Evolutionary conservation across 2,888 invertebrate species (phyloP).

Genomic region (Nomada ferruginata): DNA sequence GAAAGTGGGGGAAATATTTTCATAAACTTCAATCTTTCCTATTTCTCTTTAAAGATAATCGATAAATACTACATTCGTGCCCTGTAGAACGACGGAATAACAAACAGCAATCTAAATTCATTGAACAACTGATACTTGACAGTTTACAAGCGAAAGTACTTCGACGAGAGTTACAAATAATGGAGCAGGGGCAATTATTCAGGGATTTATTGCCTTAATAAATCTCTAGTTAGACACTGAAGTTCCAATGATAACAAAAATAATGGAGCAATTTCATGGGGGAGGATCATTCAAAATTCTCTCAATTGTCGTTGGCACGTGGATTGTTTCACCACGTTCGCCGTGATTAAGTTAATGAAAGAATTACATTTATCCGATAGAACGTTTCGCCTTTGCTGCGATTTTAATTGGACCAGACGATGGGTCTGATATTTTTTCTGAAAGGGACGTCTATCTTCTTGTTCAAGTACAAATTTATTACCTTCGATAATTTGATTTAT

Average conservation of each 20-base stretch:
- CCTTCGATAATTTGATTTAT: slow-evolving; percentile 23
- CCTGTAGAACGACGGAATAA: too few species aligned
- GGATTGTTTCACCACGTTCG: too few species aligned
- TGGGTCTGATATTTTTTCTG: not conserved
- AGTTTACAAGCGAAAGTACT: not conserved
- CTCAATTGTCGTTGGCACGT: too few species aligned
- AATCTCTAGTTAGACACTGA: not conserved
- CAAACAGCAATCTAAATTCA: not conserved
- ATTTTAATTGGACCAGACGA: not conserved
- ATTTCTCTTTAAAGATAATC: too few species aligned
- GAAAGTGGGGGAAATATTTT: too few species aligned
- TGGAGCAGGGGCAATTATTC: not conserved
- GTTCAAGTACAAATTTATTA: slow-evolving; percentile 10
- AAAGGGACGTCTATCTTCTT: not conserved
- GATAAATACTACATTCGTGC: too few species aligned
- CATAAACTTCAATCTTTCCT: too few species aligned
- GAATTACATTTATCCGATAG: not conserved
- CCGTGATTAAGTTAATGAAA: not conserved
- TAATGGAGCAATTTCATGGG: not conserved
- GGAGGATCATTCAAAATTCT: too few species aligned
- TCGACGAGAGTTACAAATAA: not conserved
- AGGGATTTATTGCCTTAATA: not conserved
- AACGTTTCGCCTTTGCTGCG: not conserved
- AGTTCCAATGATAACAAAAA: not conserved
- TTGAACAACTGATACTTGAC: not conserved